Percentiles rank a stretch among this genome's conserved stretches.
Conservation (phyloP, 2,797 vertebrate species). For the Psittacula echo region DNA sequence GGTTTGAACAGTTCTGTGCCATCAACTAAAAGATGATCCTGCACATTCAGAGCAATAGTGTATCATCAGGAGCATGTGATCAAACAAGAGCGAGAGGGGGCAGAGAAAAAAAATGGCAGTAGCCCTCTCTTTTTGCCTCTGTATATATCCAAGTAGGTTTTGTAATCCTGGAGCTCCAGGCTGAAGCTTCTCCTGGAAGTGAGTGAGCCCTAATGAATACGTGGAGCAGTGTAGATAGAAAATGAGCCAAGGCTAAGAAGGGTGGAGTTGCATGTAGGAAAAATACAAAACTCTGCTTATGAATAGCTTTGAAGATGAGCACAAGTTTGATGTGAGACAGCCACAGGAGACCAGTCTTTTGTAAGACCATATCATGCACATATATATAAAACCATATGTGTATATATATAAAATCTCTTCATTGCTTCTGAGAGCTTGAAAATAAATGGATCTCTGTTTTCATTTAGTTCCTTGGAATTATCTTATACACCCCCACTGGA, state of each 20-base stretch:
- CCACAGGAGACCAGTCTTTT: background rate
- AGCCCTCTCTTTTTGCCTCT: background rate
- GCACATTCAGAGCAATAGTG: background rate
- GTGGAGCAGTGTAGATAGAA: background rate
- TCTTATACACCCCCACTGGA: constrained; percentile 89
- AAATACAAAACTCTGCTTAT: background rate
- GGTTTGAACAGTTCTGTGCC: background rate
- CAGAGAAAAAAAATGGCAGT: background rate
- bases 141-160: background rate
- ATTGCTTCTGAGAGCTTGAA: background rate
- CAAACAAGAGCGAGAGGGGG: background rate
- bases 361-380: background rate
- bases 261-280: background rate
- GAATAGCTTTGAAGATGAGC: background rate
- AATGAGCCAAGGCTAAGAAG: background rate
- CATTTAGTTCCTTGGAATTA: constrained; percentile 90
- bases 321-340: background rate
- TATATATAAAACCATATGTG: background rate
- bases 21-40: background rate
- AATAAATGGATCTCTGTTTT: constrained; percentile 20
- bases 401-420: background rate
- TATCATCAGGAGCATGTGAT: background rate
- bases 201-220: background rate
- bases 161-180: background rate
- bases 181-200: background rate